A percentile compares a stretch with the other conserved stretches of the same genome.
These are phyloP conservation scores for Bradypodion ventrale DNA, from an alignment of 2,797 vertebrate genomes.

Conservation along the genomic window DNA sequence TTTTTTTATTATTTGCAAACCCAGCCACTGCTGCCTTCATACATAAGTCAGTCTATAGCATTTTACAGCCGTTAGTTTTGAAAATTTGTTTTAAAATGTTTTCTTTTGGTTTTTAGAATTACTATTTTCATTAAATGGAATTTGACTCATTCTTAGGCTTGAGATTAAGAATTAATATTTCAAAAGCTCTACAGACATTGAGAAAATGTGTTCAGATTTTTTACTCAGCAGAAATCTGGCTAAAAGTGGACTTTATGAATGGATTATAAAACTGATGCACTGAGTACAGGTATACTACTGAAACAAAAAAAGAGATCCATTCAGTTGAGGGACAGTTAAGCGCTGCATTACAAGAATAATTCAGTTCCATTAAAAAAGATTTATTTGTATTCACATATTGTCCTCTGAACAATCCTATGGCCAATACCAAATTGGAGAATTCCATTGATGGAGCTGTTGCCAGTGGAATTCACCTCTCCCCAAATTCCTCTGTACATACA, in stretches of 20 bases:
- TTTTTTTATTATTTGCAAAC: slow-evolving; percentile 17
- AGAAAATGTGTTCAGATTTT: no score
- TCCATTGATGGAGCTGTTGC: no score
- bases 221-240: no score
- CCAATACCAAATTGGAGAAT: no score
- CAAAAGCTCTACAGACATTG: not conserved
- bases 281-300: not conserved
- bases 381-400: not conserved
- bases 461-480: no score
- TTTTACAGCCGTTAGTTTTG: not conserved
- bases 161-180: not conserved
- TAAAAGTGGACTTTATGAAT: not conserved
- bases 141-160: not conserved
- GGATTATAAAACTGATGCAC: not conserved
- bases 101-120: not conserved
- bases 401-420: not conserved
- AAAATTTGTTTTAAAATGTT: slow-evolving; percentile 9
- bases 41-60: no score
- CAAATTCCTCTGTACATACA: no score
- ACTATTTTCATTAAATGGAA: not conserved
- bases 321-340: not conserved
- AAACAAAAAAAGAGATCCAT: not conserved
- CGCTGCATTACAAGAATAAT: not conserved
- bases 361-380: not conserved
- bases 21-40: not conserved